These are phyloP conservation scores for Neogobius melanostomus DNA, from an alignment of 2,113 vertebrate genomes.

Conservation along the genomic window DNA sequence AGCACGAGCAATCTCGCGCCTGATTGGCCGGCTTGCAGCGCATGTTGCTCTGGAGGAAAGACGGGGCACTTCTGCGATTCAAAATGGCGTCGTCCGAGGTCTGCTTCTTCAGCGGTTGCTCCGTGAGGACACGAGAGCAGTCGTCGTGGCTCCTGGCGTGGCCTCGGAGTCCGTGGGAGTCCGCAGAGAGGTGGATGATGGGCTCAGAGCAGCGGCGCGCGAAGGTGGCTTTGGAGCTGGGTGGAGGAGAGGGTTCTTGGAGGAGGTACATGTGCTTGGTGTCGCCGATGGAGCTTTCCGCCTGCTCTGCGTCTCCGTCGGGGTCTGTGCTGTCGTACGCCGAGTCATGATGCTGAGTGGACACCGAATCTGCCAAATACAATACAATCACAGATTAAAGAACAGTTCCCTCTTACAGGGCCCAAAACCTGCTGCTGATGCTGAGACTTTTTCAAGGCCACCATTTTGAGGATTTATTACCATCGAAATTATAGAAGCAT, in stretches of 20 bases:
- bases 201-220: slow-evolving; percentile 90
- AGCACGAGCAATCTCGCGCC: slow-evolving; percentile 67
- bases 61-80: slow-evolving; percentile 32
- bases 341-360: slow-evolving; percentile 86
- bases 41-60: slow-evolving; percentile 56
- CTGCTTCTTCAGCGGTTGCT: slow-evolving; percentile 72
- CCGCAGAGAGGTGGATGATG: slow-evolving; percentile 64
- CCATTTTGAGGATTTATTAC: too few relatives aligned
- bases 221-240: slow-evolving; percentile 56
- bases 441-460: too few relatives aligned
- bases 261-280: slow-evolving; percentile 42
- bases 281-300: slow-evolving; percentile 11
- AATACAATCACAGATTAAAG: neutral
- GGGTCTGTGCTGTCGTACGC: slow-evolving; percentile 92
- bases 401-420: too few relatives aligned
- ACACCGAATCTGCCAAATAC: slow-evolving; percentile 74
- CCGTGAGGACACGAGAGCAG: slow-evolving; percentile 71
- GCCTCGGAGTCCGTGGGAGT: slow-evolving; percentile 52
- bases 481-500: too few relatives aligned
- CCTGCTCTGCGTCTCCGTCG: slow-evolving; percentile 75
- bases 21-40: slow-evolving; percentile 21
- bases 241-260: slow-evolving; percentile 28
- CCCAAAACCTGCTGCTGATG: too few relatives aligned
- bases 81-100: slow-evolving; percentile 78
- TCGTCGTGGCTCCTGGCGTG: slow-evolving; percentile 86